Conservation (phyloP, 2,888 invertebrate genomes). For the Hirtodrosophila alboralis region DNA sequence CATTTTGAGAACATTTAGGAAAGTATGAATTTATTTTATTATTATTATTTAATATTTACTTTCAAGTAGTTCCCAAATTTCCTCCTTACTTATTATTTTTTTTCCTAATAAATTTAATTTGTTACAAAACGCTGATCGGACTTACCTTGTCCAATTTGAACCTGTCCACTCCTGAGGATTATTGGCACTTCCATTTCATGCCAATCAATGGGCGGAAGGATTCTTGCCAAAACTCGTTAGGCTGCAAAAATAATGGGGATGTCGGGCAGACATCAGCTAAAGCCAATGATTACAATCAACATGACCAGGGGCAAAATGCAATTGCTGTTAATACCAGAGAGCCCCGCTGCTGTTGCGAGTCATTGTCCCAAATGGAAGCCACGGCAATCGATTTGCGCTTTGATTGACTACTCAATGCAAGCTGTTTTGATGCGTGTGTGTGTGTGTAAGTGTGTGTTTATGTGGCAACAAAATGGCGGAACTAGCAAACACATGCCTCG, state of each 20-base stretch:
- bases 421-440: conserved; percentile 23
- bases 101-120: no score
- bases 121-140: neutral
- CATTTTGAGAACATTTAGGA: no score
- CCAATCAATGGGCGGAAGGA: conserved; percentile 36
- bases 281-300: conserved; percentile 58
- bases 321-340: conserved; percentile 62
- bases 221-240: conserved; percentile 40
- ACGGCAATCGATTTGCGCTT: conserved; percentile 57
- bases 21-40: no score
- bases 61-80: no score
- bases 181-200: conserved; percentile 21
- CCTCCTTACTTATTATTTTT: no score
- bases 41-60: no score
- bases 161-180: neutral
- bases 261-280: conserved; percentile 22
- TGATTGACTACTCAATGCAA: conserved; percentile 63
- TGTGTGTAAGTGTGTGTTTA: conserved; percentile 9
- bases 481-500: conserved; percentile 45
- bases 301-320: conserved; percentile 46
- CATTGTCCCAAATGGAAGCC: conserved; percentile 52
- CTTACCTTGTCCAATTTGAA: no score
- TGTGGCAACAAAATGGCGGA: conserved; percentile 51
- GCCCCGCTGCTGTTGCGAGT: conserved; percentile 28
- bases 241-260: conserved; percentile 35